Percentiles rank a stretch among this genome's conserved stretches.
Conservation (phyloP, 2,888 invertebrate genomes). For the Orthosia cruda region DNA sequence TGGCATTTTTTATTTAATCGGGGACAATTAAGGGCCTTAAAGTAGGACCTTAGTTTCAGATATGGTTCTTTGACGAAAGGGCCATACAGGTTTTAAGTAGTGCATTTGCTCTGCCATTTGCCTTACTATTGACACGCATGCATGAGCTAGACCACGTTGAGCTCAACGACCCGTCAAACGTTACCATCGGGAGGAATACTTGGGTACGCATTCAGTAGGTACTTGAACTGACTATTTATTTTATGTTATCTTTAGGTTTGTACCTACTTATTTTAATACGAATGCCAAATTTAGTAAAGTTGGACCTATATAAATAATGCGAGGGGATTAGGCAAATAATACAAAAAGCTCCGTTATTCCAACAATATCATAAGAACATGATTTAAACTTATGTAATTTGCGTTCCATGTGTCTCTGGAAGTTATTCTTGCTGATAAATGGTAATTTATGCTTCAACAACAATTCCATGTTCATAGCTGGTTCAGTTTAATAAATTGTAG, state of each 20-base stretch:
- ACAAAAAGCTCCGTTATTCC: constrained; percentile 10
- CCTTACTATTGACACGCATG: not conserved
- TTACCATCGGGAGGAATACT: constrained; percentile 4
- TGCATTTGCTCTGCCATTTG: not conserved
- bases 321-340: not conserved
- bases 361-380: not conserved
- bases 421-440: constrained; percentile 23
- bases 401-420: constrained; percentile 18
- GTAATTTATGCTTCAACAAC: constrained; percentile 27
- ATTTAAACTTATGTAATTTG: constrained; percentile 10
- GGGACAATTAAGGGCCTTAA: no score
- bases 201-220: not conserved
- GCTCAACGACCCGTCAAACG: not conserved
- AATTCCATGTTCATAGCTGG: constrained; percentile 13
- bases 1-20: not conserved
- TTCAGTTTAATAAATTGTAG: constrained; percentile 7
- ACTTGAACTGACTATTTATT: constrained; percentile 1
- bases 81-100: not conserved
- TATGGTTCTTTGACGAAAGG: not conserved
- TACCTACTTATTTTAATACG: constrained; percentile 1
- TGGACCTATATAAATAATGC: not conserved
- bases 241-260: not conserved
- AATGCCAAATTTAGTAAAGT: not conserved
- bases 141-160: not conserved
- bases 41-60: not conserved